These are phyloP conservation scores for Spilogale gracilis DNA, from an alignment of 2,113 vertebrate genomes.

Conservation along the genomic window DNA sequence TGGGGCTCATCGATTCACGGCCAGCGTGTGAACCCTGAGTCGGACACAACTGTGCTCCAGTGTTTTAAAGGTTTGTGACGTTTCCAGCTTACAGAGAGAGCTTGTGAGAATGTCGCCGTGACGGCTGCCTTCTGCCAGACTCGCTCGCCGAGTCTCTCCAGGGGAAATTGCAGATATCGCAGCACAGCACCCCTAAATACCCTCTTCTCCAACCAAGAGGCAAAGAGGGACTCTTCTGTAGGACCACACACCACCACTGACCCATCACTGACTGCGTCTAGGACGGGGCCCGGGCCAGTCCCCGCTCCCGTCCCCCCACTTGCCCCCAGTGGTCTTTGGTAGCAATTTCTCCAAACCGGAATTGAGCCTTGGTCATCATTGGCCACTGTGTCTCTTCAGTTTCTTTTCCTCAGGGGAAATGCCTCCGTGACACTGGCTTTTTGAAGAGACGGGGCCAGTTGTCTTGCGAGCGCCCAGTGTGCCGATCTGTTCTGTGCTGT, in stretches of 20 bases:
- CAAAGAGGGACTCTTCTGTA: not conserved
- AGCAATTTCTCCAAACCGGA: not conserved
- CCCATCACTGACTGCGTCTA: rapidly evolving
- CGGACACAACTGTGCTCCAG: not conserved
- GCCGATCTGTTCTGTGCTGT: no score
- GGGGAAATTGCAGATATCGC: not conserved
- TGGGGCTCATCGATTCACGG: rapidly evolving
- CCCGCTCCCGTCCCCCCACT: not conserved
- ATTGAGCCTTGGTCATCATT: not conserved
- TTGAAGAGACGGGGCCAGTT: not conserved
- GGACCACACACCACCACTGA: rapidly evolving
- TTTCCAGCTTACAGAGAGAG: not conserved
- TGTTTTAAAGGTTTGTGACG: no score
- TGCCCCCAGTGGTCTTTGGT: not conserved
- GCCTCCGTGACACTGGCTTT: rapidly evolving
- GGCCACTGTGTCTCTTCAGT: not conserved
- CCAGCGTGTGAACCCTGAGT: rapidly evolving
- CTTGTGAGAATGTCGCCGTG: rapidly evolving
- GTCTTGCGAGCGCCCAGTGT: not conserved
- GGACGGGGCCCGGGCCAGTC: not conserved
- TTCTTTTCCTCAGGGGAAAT: not conserved
- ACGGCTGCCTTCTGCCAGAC: not conserved
- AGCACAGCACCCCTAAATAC: not conserved
- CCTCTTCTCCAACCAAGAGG: not conserved
- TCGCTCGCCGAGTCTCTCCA: not conserved